Conservation (phyloP, 2,888 invertebrate species). For the Julus scanicus region DNA sequence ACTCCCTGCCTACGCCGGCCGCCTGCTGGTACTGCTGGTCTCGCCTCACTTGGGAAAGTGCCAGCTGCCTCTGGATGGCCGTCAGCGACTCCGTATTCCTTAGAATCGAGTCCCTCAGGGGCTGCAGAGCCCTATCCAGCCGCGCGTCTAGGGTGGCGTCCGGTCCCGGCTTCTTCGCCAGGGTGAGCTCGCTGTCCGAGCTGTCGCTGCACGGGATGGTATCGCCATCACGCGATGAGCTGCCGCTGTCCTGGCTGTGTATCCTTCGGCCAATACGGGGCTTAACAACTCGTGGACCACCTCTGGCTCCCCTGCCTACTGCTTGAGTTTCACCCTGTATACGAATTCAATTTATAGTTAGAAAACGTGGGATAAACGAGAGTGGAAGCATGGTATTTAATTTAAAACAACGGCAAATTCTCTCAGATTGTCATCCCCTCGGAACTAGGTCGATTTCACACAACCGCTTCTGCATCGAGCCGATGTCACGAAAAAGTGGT, state of each 20-base stretch:
- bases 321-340: conserved; percentile 19
- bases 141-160: background rate
- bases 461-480: no score
- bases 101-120: background rate
- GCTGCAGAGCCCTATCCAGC: background rate
- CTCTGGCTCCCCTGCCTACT: background rate
- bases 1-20: background rate
- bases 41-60: background rate
- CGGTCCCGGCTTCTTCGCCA: conserved; percentile 21
- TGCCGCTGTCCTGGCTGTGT: conserved; percentile 56
- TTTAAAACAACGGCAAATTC: background rate
- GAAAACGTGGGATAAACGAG: background rate
- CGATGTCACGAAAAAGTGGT: no score
- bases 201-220: conserved; percentile 51
- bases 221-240: conserved; percentile 57
- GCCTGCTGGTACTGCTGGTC: background rate
- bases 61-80: conserved; percentile 39
- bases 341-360: background rate
- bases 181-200: conserved; percentile 56
- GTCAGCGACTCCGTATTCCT: conserved; percentile 11
- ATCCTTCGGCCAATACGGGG: background rate
- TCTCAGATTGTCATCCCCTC: background rate
- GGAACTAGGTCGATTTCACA: no score
- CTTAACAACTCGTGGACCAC: background rate
- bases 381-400: background rate